Percentiles rank a stretch among this genome's conserved stretches.
Evolutionary conservation across 1,140 invertebrate genomes (phyloP).

Genomic region (Cydia amplana): DNA sequence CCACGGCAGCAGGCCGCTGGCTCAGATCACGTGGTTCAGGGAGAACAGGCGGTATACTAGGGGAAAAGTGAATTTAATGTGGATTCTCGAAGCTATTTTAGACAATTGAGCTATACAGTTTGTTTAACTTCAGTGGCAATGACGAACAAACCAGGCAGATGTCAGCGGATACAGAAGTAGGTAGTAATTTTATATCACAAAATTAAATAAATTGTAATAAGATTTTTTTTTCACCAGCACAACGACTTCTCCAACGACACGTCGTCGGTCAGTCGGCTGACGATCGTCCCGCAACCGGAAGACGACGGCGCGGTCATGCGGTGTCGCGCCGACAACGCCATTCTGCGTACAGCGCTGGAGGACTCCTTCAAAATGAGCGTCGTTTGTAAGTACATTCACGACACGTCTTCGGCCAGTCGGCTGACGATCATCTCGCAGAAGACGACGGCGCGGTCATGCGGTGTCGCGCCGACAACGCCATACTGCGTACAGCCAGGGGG

Average conservation of each 20-base stretch:
- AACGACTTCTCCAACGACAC: conserved; percentile 78
- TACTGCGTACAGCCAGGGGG: conserved; percentile 84
- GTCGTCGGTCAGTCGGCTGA: conserved; percentile 86
- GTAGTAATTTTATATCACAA: no score
- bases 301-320: conserved; percentile 90
- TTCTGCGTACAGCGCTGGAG: conserved; percentile 85
- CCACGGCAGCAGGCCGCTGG: conserved; percentile 90
- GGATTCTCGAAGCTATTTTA: conserved; percentile 46
- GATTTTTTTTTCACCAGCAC: conserved; percentile 54
- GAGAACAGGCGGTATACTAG: conserved; percentile 85
- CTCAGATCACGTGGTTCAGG: conserved; percentile 89
- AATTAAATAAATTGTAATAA: background rate
- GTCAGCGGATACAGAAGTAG: conserved; percentile 86
- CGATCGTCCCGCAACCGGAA: conserved; percentile 89
- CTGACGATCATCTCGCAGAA: conserved; percentile 89
- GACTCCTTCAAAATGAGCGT: conserved; percentile 90
- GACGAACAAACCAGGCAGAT: conserved; percentile 85
- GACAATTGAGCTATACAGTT: conserved; percentile 31
- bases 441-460: conserved; percentile 90
- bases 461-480: conserved; percentile 91
- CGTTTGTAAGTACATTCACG: conserved; percentile 87
- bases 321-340: conserved; percentile 91
- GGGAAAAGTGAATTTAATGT: conserved; percentile 79
- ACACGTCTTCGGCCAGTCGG: conserved; percentile 77
- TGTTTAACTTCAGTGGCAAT: conserved; percentile 80